Evolutionary conservation across 2,888 invertebrate species (phyloP), one percentile per base, ranked within the genome.

Genomic region (Drosophila infuscata): DNA sequence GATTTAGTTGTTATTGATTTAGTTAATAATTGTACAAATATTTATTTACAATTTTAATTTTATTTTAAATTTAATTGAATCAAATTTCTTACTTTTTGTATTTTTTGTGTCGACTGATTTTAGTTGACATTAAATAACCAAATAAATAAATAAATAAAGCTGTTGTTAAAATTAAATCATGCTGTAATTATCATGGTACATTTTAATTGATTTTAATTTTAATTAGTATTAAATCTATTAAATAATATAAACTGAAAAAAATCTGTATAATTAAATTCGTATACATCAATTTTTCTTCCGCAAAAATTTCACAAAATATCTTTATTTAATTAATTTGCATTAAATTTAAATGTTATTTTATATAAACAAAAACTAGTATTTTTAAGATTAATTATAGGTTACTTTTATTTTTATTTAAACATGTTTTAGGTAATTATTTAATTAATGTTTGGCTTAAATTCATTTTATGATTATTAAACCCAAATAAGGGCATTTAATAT

Each of bases 401-500:
- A 2, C 12, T 3, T 46, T 3, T 25, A 15, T 25, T 3, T 25
- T 20, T 20, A 5, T 1, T 41, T 9, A n/a, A 9, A 4, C 8
- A 3, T 15, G 0, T 1, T 7, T 11, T 43, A 41, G 17, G 17
- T 3, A 17, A 17, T 38, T 9, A 43, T 11, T 6, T n/a, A 12
- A 20, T n/a, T 9, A 11, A n/a, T 11, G 11, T 9, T n/a, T 43
- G 5, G 1, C 3, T 57, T 9, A 49, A 49, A 17, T 17, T 29
- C 1, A 4, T 49, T 9, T 29, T 3, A 17, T 29, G 20, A 25
- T 33, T 33, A 0, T n/a, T 52, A 9, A 1, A 2, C 1, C 15
- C 20, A 53, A 15, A 3, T 51, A 5, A 65, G 53, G 36, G 17
- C 61, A 73, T 57, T 54, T 8, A 20, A 25, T 32, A 65, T 65